Evolutionary conservation across 1,140 invertebrate species (phyloP).

Genomic region (Colletes latitarsis): DNA sequence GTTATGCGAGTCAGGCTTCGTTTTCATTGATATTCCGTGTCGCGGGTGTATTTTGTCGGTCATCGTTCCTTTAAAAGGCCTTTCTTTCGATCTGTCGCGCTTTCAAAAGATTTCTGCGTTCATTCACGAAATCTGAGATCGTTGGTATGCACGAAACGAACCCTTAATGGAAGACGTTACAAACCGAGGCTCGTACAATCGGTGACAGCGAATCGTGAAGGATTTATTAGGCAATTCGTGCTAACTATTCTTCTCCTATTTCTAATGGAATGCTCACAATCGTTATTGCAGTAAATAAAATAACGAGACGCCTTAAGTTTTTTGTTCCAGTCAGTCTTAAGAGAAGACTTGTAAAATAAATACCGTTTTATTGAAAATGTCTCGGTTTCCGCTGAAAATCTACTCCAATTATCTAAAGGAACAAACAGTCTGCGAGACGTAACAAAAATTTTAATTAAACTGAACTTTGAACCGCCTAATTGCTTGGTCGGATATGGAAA

Average conservation of each 20-base stretch:
- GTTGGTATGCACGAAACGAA: constrained; percentile 19
- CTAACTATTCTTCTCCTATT: too few relatives aligned
- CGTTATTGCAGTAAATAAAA: too few relatives aligned
- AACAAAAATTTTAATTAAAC: background rate
- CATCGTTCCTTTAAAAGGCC: constrained; percentile 4
- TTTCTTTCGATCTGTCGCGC: too few relatives aligned
- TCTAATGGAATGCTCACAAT: too few relatives aligned
- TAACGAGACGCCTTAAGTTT: too few relatives aligned
- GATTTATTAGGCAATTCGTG: too few relatives aligned
- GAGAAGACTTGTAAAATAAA: too few relatives aligned
- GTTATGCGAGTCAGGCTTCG: constrained; percentile 27
- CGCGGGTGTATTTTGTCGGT: constrained; percentile 6
- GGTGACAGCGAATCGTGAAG: background rate
- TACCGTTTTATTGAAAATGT: too few relatives aligned
- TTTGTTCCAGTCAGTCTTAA: too few relatives aligned
- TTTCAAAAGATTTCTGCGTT: background rate
- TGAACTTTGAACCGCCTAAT: background rate
- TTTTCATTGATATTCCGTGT: constrained; percentile 35
- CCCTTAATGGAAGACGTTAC: background rate
- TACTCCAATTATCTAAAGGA: background rate
- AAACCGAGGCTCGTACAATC: background rate
- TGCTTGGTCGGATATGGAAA: background rate
- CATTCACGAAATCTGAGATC: constrained; percentile 15
- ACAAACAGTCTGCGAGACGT: background rate
- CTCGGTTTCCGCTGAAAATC: too few relatives aligned